phyloP scores from a whole-genome alignment of 2,797 vertebrate species.

The Masticophis lateralis region DNA sequence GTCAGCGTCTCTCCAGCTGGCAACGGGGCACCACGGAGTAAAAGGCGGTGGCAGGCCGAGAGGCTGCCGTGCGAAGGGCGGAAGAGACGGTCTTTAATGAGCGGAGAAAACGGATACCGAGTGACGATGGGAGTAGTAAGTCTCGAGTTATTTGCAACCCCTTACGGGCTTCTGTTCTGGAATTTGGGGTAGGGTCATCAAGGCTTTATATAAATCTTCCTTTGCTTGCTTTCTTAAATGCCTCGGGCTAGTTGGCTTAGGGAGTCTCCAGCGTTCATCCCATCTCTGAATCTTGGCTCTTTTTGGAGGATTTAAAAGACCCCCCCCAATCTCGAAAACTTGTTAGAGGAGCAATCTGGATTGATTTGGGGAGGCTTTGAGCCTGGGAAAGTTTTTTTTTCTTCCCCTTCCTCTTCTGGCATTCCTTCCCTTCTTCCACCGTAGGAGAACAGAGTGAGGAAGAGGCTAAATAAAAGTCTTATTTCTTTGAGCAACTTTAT shows the following conservation, averaged over 20 bases:
- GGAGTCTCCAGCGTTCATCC: background rate
- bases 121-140: constrained; percentile 30
- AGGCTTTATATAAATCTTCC: background rate
- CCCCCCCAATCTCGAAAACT: background rate
- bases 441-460: background rate
- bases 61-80: background rate
- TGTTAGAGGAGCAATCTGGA: background rate
- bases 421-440: background rate
- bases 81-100: constrained; percentile 15
- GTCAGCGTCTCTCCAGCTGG: background rate
- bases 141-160: background rate
- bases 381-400: background rate
- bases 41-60: background rate
- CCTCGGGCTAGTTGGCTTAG: too few relatives aligned
- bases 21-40: background rate
- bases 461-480: background rate
- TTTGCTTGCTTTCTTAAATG: background rate
- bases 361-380: background rate
- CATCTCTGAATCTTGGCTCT: background rate
- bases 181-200: background rate
- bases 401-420: background rate
- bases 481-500: background rate
- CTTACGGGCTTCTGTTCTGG: background rate
- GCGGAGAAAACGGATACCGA: background rate
- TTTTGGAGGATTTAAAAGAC: background rate